Evolutionary conservation across 1,140 invertebrate genomes (phyloP).

Genomic region (Scaptomyza hsui): DNA sequence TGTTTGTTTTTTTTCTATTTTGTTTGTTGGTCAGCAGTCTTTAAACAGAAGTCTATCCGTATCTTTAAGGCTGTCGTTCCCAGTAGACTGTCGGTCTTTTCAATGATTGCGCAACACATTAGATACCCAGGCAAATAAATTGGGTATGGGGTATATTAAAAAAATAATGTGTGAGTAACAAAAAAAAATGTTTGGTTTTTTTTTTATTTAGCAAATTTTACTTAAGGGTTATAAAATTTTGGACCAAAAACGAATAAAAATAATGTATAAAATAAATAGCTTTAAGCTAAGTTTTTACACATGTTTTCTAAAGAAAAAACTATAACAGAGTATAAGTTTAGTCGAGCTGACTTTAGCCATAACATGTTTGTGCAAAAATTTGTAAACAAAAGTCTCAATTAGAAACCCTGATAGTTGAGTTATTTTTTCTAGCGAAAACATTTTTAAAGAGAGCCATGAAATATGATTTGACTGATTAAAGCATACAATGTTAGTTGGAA

Average conservation of each 20-base stretch:
- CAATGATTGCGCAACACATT: conserved; percentile 4
- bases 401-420: conserved; percentile 20
- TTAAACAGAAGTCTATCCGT: conserved; percentile 28
- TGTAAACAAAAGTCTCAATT: conserved; percentile 35
- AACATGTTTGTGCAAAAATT: conserved; percentile 29
- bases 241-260: too few relatives aligned
- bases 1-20: neutral
- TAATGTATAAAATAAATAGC: too few relatives aligned
- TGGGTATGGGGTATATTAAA: neutral
- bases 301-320: too few relatives aligned
- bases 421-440: conserved; percentile 16
- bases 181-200: too few relatives aligned
- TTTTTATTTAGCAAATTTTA: too few relatives aligned
- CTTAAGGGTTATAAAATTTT: too few relatives aligned
- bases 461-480: conserved; percentile 11
- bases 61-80: conserved; percentile 8
- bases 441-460: conserved; percentile 6
- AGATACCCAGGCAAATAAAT: neutral
- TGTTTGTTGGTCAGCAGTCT: conserved; percentile 23
- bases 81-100: conserved; percentile 30
- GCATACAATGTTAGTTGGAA: neutral
- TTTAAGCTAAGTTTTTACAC: too few relatives aligned
- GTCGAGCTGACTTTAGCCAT: neutral
- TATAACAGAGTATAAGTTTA: conserved; percentile 3
- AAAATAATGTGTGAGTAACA: neutral